phyloP scores from a whole-genome alignment of 2,797 vertebrate species.

The Pangasius sanitwongsei region DNA sequence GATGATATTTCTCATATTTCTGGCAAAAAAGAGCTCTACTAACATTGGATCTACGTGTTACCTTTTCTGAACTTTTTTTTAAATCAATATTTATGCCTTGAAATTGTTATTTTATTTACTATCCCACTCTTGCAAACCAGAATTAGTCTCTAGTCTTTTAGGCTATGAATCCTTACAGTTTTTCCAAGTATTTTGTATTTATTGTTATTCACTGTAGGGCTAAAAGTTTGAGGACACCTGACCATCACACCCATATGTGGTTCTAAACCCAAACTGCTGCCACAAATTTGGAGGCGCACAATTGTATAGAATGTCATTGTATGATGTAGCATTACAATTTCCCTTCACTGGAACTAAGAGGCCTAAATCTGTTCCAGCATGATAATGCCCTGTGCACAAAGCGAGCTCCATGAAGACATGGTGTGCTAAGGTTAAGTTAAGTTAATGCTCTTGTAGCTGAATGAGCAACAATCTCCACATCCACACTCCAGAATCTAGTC shows the following conservation, averaged over 20 bases:
- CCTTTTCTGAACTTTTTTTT: background rate
- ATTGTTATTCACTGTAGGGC: background rate
- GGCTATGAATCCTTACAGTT: background rate
- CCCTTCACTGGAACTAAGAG: background rate
- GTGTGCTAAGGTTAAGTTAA: too few relatives aligned
- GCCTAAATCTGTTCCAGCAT: background rate
- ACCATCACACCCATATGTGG: background rate
- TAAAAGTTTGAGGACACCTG: background rate
- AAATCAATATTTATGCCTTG: background rate
- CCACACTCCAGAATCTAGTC: background rate
- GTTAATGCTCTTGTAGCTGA: background rate
- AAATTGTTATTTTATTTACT: background rate
- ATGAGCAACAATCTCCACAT: background rate
- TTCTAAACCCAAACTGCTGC: background rate
- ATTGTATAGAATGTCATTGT: too few relatives aligned
- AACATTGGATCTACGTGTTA: background rate
- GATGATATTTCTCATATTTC: background rate
- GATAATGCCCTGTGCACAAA: background rate
- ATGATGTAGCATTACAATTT: background rate
- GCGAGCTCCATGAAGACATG: background rate
- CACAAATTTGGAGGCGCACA: background rate
- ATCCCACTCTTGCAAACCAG: background rate
- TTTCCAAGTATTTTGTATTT: background rate
- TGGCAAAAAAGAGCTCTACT: background rate
- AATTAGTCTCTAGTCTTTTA: background rate